Base-by-base conservation (phyloP, 2,797 vertebrate genomes). In the Pipistrellus nathusii region DNA sequence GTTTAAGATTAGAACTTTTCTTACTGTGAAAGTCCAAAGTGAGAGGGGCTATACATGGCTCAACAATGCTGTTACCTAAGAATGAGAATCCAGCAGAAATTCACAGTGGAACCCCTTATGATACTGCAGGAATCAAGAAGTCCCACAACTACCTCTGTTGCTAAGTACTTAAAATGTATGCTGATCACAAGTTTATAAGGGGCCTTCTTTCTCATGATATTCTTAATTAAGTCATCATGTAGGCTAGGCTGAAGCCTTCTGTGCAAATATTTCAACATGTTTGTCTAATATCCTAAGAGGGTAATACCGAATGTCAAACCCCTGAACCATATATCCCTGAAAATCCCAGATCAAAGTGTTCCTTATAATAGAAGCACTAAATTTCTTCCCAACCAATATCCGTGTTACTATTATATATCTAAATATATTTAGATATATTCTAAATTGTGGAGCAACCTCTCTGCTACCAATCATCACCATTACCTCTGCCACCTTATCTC, bases 151-250 rank as follows among this genome's bases (percentile, higher is more conserved):
- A 55, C 20, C 25, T 88, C 44, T 90, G 32, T 17, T 81, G 53
- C 38, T 72, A 94, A 81, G 62, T 77, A 25, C 55, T 80, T 88
- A 81, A 85, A 85, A 48, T 72, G 15, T 91, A 48, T 90, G 18
- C 35, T 80, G 17, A 41, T 86, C 69, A 83, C n/a, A 23, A 57
- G 20, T 81, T 41, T 78, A 77, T 35, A 66, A 44, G n/a, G 44
- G 27, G 30, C 14, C 35, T 38, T 83, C 20, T 82, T 72, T 44
- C 41, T 85, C 69, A 69, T 10, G 20, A 21, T 41, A 59, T 48
- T 68, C 78, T 85, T 85, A 68, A 81, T 68, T 90, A 85, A 6
- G 0, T 62, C 57, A 71, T 44, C 68, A 76, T 64, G 21, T 77
- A 53, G 48, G 25, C 21, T 48, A 14, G 30, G 23, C 57, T 55